phyloP scores from a whole-genome alignment of 2,797 vertebrate species.

The Limnodromus scolopaceus region DNA sequence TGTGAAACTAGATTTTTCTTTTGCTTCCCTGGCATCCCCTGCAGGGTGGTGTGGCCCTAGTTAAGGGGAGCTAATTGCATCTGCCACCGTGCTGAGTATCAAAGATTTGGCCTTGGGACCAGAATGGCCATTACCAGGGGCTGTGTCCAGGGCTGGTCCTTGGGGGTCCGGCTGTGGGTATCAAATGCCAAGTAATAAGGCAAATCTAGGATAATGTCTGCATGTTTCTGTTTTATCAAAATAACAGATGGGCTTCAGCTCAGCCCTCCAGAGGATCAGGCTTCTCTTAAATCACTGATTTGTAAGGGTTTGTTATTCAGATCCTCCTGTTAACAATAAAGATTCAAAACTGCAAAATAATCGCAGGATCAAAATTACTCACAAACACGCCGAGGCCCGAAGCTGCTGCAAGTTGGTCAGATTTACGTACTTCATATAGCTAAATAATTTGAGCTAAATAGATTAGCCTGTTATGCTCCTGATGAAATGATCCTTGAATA shows the following conservation, averaged over 20 bases:
- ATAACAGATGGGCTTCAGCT: background rate
- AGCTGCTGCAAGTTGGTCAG: constrained; percentile 32
- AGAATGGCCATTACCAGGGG: background rate
- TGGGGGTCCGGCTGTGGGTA: rapidly evolving
- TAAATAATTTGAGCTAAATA: constrained; percentile 71
- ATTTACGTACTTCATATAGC: constrained; percentile 43
- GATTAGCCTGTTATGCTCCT: constrained; percentile 58
- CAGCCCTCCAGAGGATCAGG: background rate
- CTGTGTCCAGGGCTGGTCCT: rapidly evolving
- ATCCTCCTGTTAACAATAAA: background rate
- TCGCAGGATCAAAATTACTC: background rate
- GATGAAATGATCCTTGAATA: constrained; percentile 54
- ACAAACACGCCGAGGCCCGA: background rate
- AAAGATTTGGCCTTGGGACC: rapidly evolving
- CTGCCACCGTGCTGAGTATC: background rate
- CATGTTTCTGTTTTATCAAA: background rate
- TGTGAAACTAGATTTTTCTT: background rate
- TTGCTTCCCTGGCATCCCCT: background rate
- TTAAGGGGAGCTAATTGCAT: background rate
- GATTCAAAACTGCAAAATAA: constrained; percentile 43
- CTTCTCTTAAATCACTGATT: background rate
- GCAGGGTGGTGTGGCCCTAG: background rate
- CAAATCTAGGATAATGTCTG: too few relatives aligned
- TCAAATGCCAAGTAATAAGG: background rate
- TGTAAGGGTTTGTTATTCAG: background rate